A percentile compares a stretch with the other conserved stretches of the same genome.
phyloP scores from a whole-genome alignment of 2,888 invertebrate genomes.

The Oscheius sp. region DNA sequence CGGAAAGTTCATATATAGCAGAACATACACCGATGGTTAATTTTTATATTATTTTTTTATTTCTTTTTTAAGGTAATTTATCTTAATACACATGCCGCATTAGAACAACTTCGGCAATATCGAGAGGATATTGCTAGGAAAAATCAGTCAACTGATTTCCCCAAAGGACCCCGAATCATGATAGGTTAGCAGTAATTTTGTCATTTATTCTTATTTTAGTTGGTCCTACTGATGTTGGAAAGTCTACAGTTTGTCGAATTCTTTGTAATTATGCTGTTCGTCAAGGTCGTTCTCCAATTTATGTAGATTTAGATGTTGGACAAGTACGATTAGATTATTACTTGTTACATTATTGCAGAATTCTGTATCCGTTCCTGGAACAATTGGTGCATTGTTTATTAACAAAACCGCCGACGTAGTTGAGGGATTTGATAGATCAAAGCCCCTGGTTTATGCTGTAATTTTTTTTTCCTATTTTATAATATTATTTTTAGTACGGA shows the following conservation, averaged over 20 bases:
- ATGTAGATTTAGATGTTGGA: slow-evolving; percentile 93
- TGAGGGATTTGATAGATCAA: slow-evolving; percentile 92
- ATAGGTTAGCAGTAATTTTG: too few relatives aligned
- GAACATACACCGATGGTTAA: slow-evolving; percentile 86
- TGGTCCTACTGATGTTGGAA: slow-evolving; percentile 92
- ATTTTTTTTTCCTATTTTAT: slow-evolving; percentile 23
- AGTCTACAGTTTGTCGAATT: slow-evolving; percentile 87
- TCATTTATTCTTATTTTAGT: slow-evolving; percentile 37
- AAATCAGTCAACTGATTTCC: background rate
- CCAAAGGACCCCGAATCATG: slow-evolving; percentile 42
- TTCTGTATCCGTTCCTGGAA: slow-evolving; percentile 63
- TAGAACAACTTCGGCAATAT: slow-evolving; percentile 86
- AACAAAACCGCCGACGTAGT: slow-evolving; percentile 92
- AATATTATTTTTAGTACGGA: slow-evolving; percentile 79
- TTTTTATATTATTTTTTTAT: slow-evolving; percentile 16
- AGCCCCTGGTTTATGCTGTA: slow-evolving; percentile 80
- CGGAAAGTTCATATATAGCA: slow-evolving; percentile 93
- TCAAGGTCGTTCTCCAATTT: slow-evolving; percentile 81
- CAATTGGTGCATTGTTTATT: slow-evolving; percentile 75
- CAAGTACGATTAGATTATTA: slow-evolving; percentile 73
- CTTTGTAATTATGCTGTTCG: slow-evolving; percentile 93
- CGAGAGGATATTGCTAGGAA: slow-evolving; percentile 73
- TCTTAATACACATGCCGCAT: slow-evolving; percentile 90
- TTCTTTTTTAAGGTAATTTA: slow-evolving; percentile 77
- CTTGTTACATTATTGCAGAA: slow-evolving; percentile 51